Percentiles rank a stretch among this genome's conserved stretches.
Conservation (phyloP, 2,113 vertebrate species). For the Circaetus gallicus region DNA sequence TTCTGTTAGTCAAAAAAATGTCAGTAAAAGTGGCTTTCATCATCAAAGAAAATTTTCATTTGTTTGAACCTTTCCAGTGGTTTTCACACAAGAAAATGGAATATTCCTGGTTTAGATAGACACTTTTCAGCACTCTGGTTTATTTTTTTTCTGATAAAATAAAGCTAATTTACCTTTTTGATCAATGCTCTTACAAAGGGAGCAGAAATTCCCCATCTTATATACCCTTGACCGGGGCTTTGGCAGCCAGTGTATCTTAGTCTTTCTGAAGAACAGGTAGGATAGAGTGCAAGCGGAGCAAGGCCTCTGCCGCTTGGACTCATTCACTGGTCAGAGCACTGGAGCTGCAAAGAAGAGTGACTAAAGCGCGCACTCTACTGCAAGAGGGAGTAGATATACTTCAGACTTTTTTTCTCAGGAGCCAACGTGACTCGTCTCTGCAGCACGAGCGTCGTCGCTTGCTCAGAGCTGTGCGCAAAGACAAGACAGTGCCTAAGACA, state of each 20-base stretch:
- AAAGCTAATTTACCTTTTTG: background rate
- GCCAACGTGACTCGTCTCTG: background rate
- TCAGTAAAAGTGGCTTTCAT: background rate
- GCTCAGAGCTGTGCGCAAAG: background rate
- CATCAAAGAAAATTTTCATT: background rate
- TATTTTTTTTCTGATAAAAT: background rate
- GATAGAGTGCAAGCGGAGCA: fast-evolving
- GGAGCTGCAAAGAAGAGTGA: background rate
- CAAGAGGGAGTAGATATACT: fast-evolving
- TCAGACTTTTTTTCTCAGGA: background rate
- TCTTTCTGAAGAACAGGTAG: background rate
- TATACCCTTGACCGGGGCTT: fast-evolving
- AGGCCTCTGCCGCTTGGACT: background rate
- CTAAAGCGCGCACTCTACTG: fast-evolving
- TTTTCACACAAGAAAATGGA: background rate
- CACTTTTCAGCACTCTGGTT: background rate
- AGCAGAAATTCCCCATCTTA: background rate
- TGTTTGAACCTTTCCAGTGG: background rate
- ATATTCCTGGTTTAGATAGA: background rate
- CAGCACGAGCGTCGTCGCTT: fast-evolving
- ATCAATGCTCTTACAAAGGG: background rate
- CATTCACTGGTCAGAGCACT: background rate
- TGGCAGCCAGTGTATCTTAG: fast-evolving
- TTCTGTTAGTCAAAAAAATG: background rate
- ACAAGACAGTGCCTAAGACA: fast-evolving